Evolutionary conservation across 2,797 vertebrate species (phyloP).

Genomic region (Scomberomorus guttatus): DNA sequence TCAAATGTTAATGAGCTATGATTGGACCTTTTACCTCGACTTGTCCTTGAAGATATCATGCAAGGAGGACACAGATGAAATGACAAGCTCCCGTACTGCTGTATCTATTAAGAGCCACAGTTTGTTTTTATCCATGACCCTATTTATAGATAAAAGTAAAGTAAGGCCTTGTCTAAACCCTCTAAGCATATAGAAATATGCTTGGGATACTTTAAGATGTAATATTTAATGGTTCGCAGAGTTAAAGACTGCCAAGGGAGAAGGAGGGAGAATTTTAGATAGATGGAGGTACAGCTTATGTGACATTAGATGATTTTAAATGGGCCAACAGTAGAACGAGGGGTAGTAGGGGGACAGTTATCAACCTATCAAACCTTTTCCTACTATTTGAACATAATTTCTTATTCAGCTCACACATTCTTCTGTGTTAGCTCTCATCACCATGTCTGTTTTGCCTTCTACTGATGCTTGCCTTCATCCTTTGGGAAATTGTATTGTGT

Average conservation of each 20-base stretch:
- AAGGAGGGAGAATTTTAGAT: slow-evolving; percentile 9
- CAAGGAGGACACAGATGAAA: slow-evolving; percentile 6
- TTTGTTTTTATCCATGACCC: slow-evolving; percentile 6
- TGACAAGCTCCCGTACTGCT: neutral
- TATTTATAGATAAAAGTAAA: slow-evolving; percentile 17
- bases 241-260: slow-evolving; percentile 19
- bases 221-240: slow-evolving; percentile 18
- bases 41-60: slow-evolving; percentile 25
- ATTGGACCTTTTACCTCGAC: slow-evolving; percentile 38
- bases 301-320: slow-evolving; percentile 21
- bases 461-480: no score
- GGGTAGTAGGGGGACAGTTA: no score
- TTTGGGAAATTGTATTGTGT: no score
- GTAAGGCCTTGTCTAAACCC: neutral
- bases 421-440: neutral
- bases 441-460: no score
- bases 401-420: neutral
- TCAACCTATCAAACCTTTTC: neutral
- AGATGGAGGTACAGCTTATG: slow-evolving; percentile 1
- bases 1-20: slow-evolving; percentile 59
- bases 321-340: slow-evolving; percentile 20
- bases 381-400: neutral
- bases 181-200: slow-evolving; percentile 5
- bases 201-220: slow-evolving; percentile 23
- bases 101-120: neutral